Percentiles rank a stretch among this genome's conserved stretches.
phyloP scores from a whole-genome alignment of 2,888 invertebrate species.

The Clanis bilineata region DNA sequence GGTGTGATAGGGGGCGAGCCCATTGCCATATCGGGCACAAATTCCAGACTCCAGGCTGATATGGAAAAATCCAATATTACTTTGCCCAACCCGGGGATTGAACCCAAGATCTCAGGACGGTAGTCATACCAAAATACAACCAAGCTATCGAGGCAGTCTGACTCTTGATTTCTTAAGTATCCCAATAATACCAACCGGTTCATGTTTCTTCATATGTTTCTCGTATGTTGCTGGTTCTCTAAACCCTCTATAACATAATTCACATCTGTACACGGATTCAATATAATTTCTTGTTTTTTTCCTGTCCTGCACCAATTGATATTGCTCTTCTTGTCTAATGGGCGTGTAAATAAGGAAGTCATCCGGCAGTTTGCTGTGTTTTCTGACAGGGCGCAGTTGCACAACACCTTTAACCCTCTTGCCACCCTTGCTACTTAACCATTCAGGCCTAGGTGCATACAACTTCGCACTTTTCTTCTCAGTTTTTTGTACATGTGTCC shows the following conservation, averaged over 20 bases:
- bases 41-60: too few species aligned
- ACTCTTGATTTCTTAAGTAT: not conserved
- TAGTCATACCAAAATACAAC: too few species aligned
- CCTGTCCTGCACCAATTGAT: conserved; percentile 51
- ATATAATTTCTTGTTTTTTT: conserved; percentile 59
- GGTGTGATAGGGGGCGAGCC: too few species aligned
- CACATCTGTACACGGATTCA: conserved; percentile 61
- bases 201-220: conserved; percentile 73
- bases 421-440: conserved; percentile 48
- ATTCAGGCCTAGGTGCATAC: conserved; percentile 49
- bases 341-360: conserved; percentile 59
- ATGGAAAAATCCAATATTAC: too few species aligned
- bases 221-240: conserved; percentile 52
- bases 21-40: too few species aligned
- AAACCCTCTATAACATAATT: conserved; percentile 64
- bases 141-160: not conserved
- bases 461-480: conserved; percentile 46
- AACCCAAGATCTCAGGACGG: too few species aligned
- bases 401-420: conserved; percentile 39
- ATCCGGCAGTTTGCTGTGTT: conserved; percentile 43
- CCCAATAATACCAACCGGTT: conserved; percentile 52
- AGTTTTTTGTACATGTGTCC: conserved; percentile 55
- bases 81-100: too few species aligned
- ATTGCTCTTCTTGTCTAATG: conserved; percentile 64
- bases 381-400: conserved; percentile 39